Base-by-base conservation (phyloP, 2,888 invertebrate species). In the Dicyrtoma fusca region DNA sequence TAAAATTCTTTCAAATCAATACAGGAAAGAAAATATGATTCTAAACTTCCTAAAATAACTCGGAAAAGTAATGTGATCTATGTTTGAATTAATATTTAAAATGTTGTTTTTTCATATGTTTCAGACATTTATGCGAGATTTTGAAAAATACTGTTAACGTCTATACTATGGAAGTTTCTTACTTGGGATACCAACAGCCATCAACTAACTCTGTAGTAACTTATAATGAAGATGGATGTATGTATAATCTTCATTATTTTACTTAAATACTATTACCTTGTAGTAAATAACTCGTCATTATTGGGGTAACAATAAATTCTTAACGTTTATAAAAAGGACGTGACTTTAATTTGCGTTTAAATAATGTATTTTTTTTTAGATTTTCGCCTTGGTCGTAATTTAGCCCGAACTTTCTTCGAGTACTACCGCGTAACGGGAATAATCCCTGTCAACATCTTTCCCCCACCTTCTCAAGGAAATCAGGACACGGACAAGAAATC, bases 211-310 rank as follows among this genome's bases (percentile, higher is more conserved):
- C 89, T 0, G 86, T 91, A 72, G 87, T 93, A 71, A 91, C 94
- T 44, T 97, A 97, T 83, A 96, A 92, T 49, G 96, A 97, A 86
- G 95, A 96, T 81, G 91, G 92, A 79, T 97, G 97, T 97, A 93
- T 93, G 92, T 92, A 92, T n/a, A n/a, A n/a, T n/a, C n/a, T n/a
- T n/a, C n/a, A 11, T 45, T 45, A 13, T 13, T 45, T 45, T 10
- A 45, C 45, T 45, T 13, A 11, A 13, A 45, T 45, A 11, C 45
- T 10, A 45, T 45, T 11, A 13, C 45, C 45, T 45, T 45, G 45
- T 45, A 45, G 45, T 11, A 13, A n/a, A n/a, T n/a, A n/a, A n/a
- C n/a, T n/a, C n/a, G n/a, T n/a, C n/a, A n/a, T n/a, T n/a, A n/a
- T n/a, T n/a, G n/a, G n/a, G n/a, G n/a, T n/a, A n/a, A n/a, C n/a